A percentile compares a stretch with the other conserved stretches of the same genome.
Conservation (phyloP, 2,113 vertebrate species). For the Genyomyrus donnyi region DNA sequence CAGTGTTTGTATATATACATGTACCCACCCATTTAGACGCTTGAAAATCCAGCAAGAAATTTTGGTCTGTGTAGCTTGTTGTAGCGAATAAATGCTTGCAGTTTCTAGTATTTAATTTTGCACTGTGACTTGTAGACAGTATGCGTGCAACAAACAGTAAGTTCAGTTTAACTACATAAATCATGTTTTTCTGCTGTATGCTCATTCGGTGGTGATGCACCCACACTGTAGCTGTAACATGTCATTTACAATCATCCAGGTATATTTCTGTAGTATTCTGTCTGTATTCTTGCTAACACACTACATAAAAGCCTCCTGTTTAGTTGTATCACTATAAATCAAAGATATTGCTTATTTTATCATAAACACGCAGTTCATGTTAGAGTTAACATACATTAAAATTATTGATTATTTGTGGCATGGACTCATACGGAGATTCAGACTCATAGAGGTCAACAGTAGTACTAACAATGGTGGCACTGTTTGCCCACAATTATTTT, state of each 20-base stretch:
- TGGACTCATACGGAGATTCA: neutral
- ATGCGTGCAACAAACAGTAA: neutral
- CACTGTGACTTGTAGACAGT: neutral
- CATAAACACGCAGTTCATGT: neutral
- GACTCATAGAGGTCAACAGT: neutral
- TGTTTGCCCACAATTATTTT: neutral
- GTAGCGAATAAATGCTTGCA: neutral
- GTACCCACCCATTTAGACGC: neutral
- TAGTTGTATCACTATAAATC: neutral
- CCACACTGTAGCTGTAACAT: neutral
- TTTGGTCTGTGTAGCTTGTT: neutral
- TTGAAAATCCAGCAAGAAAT: neutral
- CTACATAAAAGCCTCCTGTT: neutral
- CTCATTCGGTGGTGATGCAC: neutral
- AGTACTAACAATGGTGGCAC: neutral
- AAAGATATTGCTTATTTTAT: neutral
- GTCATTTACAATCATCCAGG: neutral
- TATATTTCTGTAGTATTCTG: neutral
- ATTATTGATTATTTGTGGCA: neutral
- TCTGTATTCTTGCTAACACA: neutral
- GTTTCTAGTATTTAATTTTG: neutral
- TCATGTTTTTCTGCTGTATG: neutral
- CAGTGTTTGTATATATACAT: neutral
- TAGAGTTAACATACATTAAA: neutral
- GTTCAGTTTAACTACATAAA: neutral